A percentile compares a stretch with the other conserved stretches of the same genome.
phyloP scores from a whole-genome alignment of 1,140 invertebrate genomes.

The Copidosoma floridanum region DNA sequence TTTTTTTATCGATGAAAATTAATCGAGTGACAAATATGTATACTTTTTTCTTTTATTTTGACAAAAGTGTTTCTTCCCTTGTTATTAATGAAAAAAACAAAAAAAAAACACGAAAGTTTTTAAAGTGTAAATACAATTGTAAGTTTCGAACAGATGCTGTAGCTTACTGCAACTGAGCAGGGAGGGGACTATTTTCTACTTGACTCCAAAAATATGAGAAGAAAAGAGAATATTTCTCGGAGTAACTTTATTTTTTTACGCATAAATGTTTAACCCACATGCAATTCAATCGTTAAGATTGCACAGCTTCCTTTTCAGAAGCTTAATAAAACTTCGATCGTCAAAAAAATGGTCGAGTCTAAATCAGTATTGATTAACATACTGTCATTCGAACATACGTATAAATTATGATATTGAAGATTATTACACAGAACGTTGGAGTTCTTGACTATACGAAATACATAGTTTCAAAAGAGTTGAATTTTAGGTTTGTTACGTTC shows the following conservation, averaged over 20 bases:
- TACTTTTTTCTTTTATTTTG: conserved; percentile 3
- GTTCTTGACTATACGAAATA: too few relatives aligned
- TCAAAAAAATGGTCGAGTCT: conserved; percentile 1
- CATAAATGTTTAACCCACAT: conserved; percentile 3
- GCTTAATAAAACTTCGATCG: not conserved
- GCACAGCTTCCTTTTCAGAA: not conserved
- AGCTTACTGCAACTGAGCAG: too few relatives aligned
- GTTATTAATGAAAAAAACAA: conserved; percentile 10
- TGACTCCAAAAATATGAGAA: not conserved
- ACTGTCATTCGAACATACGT: conserved; percentile 13
- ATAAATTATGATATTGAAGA: conserved; percentile 4
- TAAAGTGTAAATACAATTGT: not conserved
- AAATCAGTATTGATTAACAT: conserved; percentile 19
- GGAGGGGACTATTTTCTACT: too few relatives aligned
- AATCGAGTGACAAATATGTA: not conserved
- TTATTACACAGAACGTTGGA: too few relatives aligned
- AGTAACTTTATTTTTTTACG: conserved; percentile 20
- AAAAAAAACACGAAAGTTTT: not conserved
- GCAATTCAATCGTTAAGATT: not conserved
- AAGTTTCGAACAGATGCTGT: not conserved
- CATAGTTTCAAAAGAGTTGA: too few relatives aligned
- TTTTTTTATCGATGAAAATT: too few relatives aligned
- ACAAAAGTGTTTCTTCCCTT: conserved; percentile 19
- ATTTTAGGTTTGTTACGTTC: too few relatives aligned
- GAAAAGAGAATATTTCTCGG: not conserved